Conservation (phyloP, 2,888 invertebrate species). For the Mythimna ferrago region DNA sequence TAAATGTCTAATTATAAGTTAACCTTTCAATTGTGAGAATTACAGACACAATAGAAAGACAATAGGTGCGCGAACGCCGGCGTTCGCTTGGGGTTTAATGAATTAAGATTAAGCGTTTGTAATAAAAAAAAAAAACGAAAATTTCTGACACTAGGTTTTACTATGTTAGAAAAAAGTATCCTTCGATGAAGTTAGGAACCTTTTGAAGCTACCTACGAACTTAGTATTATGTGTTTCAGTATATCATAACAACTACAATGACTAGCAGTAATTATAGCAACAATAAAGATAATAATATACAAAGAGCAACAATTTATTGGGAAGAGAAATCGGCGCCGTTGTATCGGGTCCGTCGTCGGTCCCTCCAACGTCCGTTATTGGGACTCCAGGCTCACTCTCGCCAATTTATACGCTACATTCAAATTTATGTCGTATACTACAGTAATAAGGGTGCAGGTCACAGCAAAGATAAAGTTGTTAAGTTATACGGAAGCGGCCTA, state of each 20-base stretch:
- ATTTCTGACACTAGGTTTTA: not conserved
- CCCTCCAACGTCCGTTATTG: constrained; percentile 81
- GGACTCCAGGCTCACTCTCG: constrained; percentile 74
- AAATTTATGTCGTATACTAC: constrained; percentile 69
- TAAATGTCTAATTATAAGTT: constrained; percentile 8
- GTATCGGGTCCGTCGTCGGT: constrained; percentile 75
- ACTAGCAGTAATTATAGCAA: constrained; percentile 42
- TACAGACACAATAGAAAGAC: too few relatives aligned
- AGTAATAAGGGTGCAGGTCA: constrained; percentile 65
- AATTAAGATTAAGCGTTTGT: not conserved
- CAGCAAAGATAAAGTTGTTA: constrained; percentile 68
- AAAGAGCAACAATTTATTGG: constrained; percentile 77
- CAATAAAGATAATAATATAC: constrained; percentile 56
- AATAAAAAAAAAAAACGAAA: not conserved
- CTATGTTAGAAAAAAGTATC: not conserved
- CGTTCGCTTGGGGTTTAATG: too few relatives aligned
- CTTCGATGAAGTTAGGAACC: not conserved
- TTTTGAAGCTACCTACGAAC: not conserved
- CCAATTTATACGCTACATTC: constrained; percentile 60
- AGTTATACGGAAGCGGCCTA: constrained; percentile 86
- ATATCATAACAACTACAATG: constrained; percentile 30
- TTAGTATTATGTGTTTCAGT: not conserved
- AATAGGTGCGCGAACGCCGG: too few relatives aligned
- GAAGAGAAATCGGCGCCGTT: constrained; percentile 78
- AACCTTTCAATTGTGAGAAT: too few relatives aligned